phyloP scores from a whole-genome alignment of 2,888 invertebrate species.

The Acrobasis repandana region DNA sequence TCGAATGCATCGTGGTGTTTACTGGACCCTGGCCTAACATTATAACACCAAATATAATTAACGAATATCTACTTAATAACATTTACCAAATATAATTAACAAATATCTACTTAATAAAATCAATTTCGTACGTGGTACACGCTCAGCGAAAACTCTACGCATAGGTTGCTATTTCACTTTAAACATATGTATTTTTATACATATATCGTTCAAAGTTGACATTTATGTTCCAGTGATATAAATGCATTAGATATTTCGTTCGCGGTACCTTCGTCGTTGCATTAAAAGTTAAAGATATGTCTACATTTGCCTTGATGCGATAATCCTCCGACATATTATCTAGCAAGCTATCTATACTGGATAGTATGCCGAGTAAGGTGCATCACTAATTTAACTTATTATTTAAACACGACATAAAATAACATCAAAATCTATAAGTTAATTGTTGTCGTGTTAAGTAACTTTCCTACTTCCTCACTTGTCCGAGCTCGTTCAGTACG shows the following conservation, averaged over 20 bases:
- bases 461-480: too few species aligned
- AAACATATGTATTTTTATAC: neutral
- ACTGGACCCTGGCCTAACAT: slow-evolving; percentile 10
- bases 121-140: neutral
- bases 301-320: neutral
- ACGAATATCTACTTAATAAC: neutral
- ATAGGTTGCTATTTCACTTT: neutral
- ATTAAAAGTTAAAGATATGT: slow-evolving; percentile 15
- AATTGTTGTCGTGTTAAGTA: neutral
- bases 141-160: neutral
- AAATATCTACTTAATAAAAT: neutral
- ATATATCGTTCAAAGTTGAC: neutral
- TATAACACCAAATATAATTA: neutral
- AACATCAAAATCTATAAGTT: neutral
- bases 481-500: too few species aligned
- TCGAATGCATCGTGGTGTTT: slow-evolving; percentile 8
- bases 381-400: neutral
- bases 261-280: neutral
- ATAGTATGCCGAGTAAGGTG: neutral
- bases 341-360: neutral
- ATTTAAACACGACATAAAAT: neutral
- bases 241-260: neutral
- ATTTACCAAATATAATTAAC: neutral
- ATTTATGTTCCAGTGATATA: neutral
- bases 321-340: neutral